Evolutionary conservation across 2,888 invertebrate genomes (phyloP).

Genomic region (Stenolophus ochropezus): DNA sequence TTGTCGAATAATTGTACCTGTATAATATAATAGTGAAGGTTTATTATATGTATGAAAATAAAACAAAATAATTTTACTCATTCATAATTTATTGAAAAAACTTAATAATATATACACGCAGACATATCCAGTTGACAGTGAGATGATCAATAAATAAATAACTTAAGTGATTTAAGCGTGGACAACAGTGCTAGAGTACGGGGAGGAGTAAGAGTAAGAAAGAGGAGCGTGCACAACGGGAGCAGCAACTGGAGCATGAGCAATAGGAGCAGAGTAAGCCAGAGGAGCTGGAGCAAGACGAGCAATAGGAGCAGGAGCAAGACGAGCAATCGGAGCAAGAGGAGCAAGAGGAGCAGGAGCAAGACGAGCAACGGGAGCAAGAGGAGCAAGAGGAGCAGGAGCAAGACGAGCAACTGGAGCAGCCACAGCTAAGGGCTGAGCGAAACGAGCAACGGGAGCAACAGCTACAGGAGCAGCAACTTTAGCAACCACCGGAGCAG

Average conservation of each 20-base stretch:
- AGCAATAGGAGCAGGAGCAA: conserved; percentile 66
- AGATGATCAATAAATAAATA: conserved; percentile 47
- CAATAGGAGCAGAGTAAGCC: conserved; percentile 56
- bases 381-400: conserved; percentile 61
- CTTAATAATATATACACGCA: conserved; percentile 50
- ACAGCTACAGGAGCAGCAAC: conserved; percentile 68
- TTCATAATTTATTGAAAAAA: conserved; percentile 42
- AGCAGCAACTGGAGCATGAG: conserved; percentile 65
- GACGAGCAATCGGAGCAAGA: conserved; percentile 60
- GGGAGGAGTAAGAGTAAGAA: conserved; percentile 62
- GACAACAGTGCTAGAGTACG: conserved; percentile 62
- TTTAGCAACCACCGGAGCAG: conserved; percentile 62
- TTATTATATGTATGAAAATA: neutral
- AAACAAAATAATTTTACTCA: neutral
- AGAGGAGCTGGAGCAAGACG: conserved; percentile 58
- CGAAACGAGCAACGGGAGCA: conserved; percentile 61
- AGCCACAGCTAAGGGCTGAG: conserved; percentile 54
- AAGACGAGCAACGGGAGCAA: conserved; percentile 66
- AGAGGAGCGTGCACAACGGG: conserved; percentile 54
- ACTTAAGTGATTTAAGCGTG: too few species aligned
- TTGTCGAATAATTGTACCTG: too few species aligned
- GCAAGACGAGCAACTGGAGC: conserved; percentile 58
- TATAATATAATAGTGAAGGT: too few species aligned
- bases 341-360: conserved; percentile 54
- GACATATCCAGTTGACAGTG: conserved; percentile 19